Conservation (phyloP, 1,140 invertebrate genomes). For the Oryctes rhinoceros region DNA sequence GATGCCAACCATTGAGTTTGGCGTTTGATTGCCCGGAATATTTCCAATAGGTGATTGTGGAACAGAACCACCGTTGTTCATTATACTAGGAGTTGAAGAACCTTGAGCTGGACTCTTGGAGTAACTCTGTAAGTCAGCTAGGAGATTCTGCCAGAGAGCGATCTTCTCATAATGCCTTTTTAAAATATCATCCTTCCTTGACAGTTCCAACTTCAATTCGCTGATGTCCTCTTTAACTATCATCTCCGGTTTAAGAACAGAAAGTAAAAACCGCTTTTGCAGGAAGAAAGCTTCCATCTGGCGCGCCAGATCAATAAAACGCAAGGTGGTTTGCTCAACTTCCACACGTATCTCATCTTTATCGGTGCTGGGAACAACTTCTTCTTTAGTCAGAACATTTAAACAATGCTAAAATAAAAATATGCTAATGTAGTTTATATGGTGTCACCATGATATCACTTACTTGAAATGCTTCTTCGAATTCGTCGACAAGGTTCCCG, state of each 20-base stretch:
- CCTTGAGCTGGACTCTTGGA: slow-evolving; percentile 64
- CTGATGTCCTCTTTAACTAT: slow-evolving; percentile 90
- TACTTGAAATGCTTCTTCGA: slow-evolving; percentile 86
- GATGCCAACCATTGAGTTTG: slow-evolving; percentile 54
- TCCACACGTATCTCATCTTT: slow-evolving; percentile 85
- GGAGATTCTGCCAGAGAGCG: slow-evolving; percentile 85
- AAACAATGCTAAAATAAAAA: slow-evolving; percentile 77
- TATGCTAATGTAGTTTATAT: slow-evolving; percentile 45
- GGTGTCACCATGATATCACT: neutral
- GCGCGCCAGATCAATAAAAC: slow-evolving; percentile 88
- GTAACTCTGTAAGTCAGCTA: slow-evolving; percentile 75
- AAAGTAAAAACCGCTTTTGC: slow-evolving; percentile 89
- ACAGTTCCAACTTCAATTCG: slow-evolving; percentile 83
- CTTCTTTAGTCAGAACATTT: slow-evolving; percentile 85
- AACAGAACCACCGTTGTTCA: slow-evolving; percentile 50
- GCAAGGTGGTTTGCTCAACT: slow-evolving; percentile 83
- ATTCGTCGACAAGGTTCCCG: slow-evolving; percentile 84
- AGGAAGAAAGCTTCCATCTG: slow-evolving; percentile 95
- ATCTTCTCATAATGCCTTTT: slow-evolving; percentile 92
- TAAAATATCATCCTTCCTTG: slow-evolving; percentile 86
- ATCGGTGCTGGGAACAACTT: slow-evolving; percentile 75
- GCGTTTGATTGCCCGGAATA: slow-evolving; percentile 51
- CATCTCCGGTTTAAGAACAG: slow-evolving; percentile 89
- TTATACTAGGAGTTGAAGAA: slow-evolving; percentile 53
- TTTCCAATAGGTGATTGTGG: slow-evolving; percentile 49